These are phyloP conservation scores for Spheniscus humboldti DNA, from an alignment of 2,797 vertebrate genomes.

Conservation along the genomic window DNA sequence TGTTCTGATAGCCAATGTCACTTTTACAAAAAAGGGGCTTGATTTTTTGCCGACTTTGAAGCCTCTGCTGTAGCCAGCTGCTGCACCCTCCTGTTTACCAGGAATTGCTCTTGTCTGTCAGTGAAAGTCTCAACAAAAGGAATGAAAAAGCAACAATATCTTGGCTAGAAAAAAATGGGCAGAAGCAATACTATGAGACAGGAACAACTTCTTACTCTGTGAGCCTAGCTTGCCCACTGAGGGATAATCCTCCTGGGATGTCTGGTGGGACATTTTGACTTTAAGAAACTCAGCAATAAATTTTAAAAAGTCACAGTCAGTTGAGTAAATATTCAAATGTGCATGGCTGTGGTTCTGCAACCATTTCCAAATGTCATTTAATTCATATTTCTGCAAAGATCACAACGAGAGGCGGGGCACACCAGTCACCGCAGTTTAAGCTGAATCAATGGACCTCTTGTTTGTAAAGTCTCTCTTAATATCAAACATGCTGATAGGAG, in stretches of 20 bases:
- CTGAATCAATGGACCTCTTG: background rate
- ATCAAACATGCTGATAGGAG: background rate
- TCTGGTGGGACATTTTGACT: background rate
- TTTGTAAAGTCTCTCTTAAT: background rate
- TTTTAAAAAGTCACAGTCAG: background rate
- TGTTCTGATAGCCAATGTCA: background rate
- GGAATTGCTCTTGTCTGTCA: background rate
- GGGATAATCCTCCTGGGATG: background rate
- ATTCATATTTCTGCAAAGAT: background rate
- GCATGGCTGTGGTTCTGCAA: background rate
- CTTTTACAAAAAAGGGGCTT: background rate
- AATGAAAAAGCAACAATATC: background rate
- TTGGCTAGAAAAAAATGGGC: background rate
- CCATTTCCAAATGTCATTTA: background rate
- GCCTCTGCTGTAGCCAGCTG: background rate
- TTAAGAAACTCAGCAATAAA: background rate
- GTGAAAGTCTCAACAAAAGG: background rate
- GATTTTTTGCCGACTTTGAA: background rate
- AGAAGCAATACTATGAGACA: background rate
- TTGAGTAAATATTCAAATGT: background rate
- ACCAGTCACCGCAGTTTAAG: background rate
- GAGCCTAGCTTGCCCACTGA: background rate
- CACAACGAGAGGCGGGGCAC: fast-evolving
- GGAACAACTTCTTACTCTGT: background rate
- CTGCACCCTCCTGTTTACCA: background rate